These are phyloP conservation scores for Acronicta aceris DNA, from an alignment of 2,888 invertebrate genomes.

Conservation along the genomic window DNA sequence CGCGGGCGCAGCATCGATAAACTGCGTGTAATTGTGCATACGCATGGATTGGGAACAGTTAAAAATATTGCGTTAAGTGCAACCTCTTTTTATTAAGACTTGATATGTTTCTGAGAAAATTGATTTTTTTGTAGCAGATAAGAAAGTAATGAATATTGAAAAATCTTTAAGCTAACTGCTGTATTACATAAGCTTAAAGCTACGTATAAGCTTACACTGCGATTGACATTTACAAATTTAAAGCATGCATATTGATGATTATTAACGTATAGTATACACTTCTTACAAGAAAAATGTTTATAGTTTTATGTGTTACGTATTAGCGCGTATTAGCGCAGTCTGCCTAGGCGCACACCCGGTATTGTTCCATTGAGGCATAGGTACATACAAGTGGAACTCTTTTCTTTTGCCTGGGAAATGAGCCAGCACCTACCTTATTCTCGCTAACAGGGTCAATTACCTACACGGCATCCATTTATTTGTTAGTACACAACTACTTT, in stretches of 20 bases:
- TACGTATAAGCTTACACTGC: too few species aligned
- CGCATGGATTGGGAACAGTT: conserved; percentile 63
- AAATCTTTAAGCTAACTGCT: too few species aligned
- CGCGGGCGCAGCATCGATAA: conserved; percentile 58
- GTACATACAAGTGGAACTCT: conserved; percentile 71
- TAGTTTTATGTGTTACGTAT: conserved; percentile 35
- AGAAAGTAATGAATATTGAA: conserved; percentile 4
- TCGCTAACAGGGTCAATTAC: conserved; percentile 53
- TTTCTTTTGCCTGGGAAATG: conserved; percentile 84
- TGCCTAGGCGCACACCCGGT: conserved; percentile 57
- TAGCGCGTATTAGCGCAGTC: conserved; percentile 42
- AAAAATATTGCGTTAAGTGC: conserved; percentile 57
- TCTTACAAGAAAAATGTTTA: conserved; percentile 16
- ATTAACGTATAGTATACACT: too few species aligned
- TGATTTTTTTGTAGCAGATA: conserved; percentile 6
- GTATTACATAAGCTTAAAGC: too few species aligned
- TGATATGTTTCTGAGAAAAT: conserved; percentile 3
- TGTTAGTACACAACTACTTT: conserved; percentile 27
- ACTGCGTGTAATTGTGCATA: conserved; percentile 58
- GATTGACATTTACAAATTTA: too few species aligned
- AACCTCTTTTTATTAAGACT: conserved; percentile 19
- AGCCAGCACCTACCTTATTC: conserved; percentile 58
- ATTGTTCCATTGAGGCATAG: conserved; percentile 70
- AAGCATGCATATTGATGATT: too few species aligned
- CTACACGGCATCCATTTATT: conserved; percentile 37